Base-by-base conservation (phyloP, 1,140 invertebrate genomes). In the Anoplophora glabripennis region DNA sequence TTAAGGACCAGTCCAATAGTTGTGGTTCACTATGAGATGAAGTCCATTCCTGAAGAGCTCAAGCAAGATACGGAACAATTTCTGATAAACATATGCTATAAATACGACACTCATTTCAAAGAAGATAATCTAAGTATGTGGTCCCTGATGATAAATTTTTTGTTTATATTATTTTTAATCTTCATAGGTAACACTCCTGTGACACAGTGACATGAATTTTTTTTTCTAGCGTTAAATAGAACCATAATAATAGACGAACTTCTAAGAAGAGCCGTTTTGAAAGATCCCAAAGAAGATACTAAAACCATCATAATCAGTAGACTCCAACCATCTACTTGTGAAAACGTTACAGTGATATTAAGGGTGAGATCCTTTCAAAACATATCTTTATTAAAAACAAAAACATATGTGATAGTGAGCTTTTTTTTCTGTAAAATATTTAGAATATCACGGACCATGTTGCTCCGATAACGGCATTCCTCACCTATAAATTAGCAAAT, bases 1-100 rank as follows among this genome's bases (percentile, higher is more conserved):
- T 15, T 54, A 8, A 42, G 38, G 44, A 28, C 38, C 17, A 21
- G 11, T 11, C 52, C 52, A 1, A 41, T 54, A 12, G 28, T 54
- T 9, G 40, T 40, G n/a, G 21, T 54, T 54, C n/a, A 14, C 7
- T 42, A 42, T 54, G 34, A 38, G 12, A 10, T 54, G 4, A 12
- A 3, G 2, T 28, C 52, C 2, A 34, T 14, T 10, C 52, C 52
- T 12, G 15, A 10, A 9, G 44, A 18, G 7, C 12, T 54, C 4
- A 38, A 42, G 12, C 17, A 44, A 35, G 38, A 42, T 33, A 15
- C 40, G 1, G 44, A 18, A 7, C 14, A 11, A 33, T 54, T 54
- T 12, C 12, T 14, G 10, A 37, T 54, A 12, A 54, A 36, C 10
- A 17, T 44, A 9, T 54, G 52, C 34, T 54, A 44, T 12, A 7